Conservation (phyloP, 1,140 invertebrate genomes). For the Scylla paramamosain region DNA sequence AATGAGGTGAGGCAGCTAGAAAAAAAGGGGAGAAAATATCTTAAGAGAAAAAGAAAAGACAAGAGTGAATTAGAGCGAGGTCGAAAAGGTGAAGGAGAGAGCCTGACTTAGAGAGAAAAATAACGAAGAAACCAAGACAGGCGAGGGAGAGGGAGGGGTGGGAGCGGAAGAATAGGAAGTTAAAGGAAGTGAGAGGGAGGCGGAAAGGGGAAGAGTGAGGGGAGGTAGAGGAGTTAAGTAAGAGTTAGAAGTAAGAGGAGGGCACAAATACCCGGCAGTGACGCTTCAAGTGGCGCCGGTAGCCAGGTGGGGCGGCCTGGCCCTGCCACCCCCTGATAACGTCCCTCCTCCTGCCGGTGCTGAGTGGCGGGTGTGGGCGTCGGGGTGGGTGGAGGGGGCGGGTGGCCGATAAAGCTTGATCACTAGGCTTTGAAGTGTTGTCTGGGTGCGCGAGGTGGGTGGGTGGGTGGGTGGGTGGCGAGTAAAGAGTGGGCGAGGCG, state of each 20-base stretch:
- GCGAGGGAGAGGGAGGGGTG: neutral
- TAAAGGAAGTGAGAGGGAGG: neutral
- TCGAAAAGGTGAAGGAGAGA: neutral
- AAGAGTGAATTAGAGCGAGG: neutral
- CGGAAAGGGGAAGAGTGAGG: neutral
- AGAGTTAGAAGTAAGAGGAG: neutral
- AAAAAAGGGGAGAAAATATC: neutral
- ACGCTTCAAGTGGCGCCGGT: neutral
- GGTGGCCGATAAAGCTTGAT: neutral
- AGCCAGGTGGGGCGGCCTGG: constrained; percentile 3
- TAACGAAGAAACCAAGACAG: neutral
- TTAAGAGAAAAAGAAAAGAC: neutral
- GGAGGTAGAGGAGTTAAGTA: neutral
- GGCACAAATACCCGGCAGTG: neutral
- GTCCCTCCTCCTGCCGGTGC: neutral
- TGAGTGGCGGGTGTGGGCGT: neutral
- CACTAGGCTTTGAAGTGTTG: neutral
- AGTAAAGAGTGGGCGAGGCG: neutral
- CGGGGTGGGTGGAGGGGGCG: neutral
- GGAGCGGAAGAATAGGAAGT: neutral
- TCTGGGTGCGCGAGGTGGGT: neutral
- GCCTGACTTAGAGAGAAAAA: neutral
- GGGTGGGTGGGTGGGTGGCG: neutral
- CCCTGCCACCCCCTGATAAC: neutral
- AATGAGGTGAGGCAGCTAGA: neutral